Evolutionary conservation across 2,113 vertebrate species (phyloP), one percentile per base, ranked within the genome.

Genomic region (Loxodonta africana): DNA sequence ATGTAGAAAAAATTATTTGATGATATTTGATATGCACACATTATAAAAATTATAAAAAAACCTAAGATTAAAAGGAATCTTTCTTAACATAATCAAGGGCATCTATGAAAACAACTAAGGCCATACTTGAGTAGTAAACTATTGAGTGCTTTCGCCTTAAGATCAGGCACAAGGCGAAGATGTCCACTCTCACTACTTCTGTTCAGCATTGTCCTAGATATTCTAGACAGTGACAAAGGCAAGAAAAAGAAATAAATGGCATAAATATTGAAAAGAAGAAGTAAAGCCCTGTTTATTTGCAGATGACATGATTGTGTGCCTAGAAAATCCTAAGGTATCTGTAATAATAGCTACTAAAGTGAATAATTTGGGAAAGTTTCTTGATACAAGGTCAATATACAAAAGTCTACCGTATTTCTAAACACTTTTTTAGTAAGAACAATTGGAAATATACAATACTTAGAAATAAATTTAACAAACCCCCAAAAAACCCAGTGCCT

Each of bases 161-260:
- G 37, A 76, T 41, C 8, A 46, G 44, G n/a, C 28, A 37, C 23
- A 88, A 88, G 33, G 25, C 10, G 20, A 74, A 15, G 14, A 26
- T 67, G 33, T 67, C 5, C 14, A 30, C 33, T 44, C 46, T 91
- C 21, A 80, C 6, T 8, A 28, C 33, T 69, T 65, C 3, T 86
- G 51, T 48, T 83, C 17, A 51, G 20, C 37, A 28, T 41, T 60
- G 33, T 73, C 28, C 3, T 88, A n/a, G 78, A 78, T 18, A 4
- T 51, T 62, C n/a, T 57, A 67, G 60, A 41, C 44, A 77, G 23
- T 60, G 74, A 10, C 46, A 91, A 91, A 91, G 37, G 65, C 51
- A 97, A 73, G 90, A 85, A 91, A 97, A 95, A 92, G 7, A 87
- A 95, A 41, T 57, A 82, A 71, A 63, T 86, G 28, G 20, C 9